Evolutionary conservation across 2,113 vertebrate species (phyloP), one percentile per base, ranked within the genome.

Genomic region (Apistogramma diplotaenia): DNA sequence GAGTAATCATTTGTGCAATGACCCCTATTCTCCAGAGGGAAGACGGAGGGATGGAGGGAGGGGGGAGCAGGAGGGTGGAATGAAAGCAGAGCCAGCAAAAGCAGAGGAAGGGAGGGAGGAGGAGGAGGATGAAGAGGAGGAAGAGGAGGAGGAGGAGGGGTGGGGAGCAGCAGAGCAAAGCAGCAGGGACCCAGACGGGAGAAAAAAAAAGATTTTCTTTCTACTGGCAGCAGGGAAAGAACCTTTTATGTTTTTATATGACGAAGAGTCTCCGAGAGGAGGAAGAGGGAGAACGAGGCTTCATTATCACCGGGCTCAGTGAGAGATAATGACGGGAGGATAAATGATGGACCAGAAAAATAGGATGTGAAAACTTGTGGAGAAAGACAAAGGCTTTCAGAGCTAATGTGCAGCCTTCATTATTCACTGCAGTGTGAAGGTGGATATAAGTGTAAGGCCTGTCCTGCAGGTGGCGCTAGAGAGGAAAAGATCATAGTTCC

Each of bases 1-100:
- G 97, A 97, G 96, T 97, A 97, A 97, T 97, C 96, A 97, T 97
- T 97, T 97, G 97, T 96, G 96, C 97, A 97, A 96, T 97, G 97
- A 97, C 96, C 97, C 97, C 97, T 97, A 96, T 96, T 97, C 97
- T 96, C 96, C 93, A 93, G 95, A 94, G 95, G 94, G 95, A 94
- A 93, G 95, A 92, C 76, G 88, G 87, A 84, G 88, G 82, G 89
- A 73, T 81, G 83, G 85, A 72, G 75, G 74, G 81, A 56, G 37
- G 86, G 84, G 83, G 61, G 90, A 84, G 40, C 23, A 46, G 40
- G 23, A 58, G 87, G 70, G 54, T 61, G 82, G 83, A 87, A 87
- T 85, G 88, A 89, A 86, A 88, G 85, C 85, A 86, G 83, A 89
- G 87, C 67, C 82, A 85, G 84, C 81, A 77, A 85, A 87, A 78